Base-by-base conservation (phyloP, 1,140 invertebrate species). In the Eriocheir sinensis region DNA sequence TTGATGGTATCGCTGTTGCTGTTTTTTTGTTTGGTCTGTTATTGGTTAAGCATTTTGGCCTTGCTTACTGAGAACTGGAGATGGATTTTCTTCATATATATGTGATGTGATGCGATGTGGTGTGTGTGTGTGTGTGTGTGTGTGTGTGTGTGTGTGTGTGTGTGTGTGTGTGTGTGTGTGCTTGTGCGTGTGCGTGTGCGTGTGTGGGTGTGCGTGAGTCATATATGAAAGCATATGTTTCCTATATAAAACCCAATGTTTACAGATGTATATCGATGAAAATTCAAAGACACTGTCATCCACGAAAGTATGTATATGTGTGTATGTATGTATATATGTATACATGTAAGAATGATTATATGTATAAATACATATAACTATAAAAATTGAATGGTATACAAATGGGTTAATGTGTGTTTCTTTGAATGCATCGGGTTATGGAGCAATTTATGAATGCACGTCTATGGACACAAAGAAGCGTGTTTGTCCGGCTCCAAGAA, bases 301-400 rank as follows among this genome's bases (percentile, higher is more conserved):
- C 15, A 4, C 4, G 44, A 48, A 48, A 48, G 53, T 60, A 21
- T 60, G 53, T 60, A 21, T 60, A 21, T 60, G 53, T 60, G 53
- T 60, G 53, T 60, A 21, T 60, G 53, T 60, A 21, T 60, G 53
- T 60, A 21, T 60, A 21, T 60, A 21, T 60, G 53, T 60, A 21
- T 60, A 21, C 27, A 21, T 60, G 83, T 86, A 12, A 36, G 34
- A 36, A 12, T 86, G 34, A 6, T 34, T 36, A 89, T 89, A 89
- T 44, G 53, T 41, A 48, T n/a, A 89, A 27, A 44, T n/a, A 89
- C n/a, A 89, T 44, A 48, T n/a, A 89, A 30, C 48, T 27, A 90
- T 48, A 53, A 15, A 48, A 53, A 48, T 48, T 53, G 30, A 60
- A 53, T 32, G 30, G 36, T 90, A 60, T 90, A 60, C 72, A 60